Conservation (phyloP, 2,888 invertebrate species). For the Trichopria drosophilae region DNA sequence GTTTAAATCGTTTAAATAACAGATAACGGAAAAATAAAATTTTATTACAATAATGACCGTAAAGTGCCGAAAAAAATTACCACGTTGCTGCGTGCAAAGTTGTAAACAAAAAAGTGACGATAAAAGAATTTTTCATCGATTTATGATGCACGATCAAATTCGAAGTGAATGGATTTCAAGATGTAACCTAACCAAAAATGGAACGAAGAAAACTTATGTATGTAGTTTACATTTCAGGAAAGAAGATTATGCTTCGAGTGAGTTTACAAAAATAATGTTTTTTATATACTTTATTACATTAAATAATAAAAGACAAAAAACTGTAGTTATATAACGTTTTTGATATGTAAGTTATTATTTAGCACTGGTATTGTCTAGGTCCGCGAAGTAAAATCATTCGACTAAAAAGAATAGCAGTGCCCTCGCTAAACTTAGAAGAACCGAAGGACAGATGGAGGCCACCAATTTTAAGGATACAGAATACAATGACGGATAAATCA, state of each 20-base stretch:
- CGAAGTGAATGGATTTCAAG: constrained; percentile 10
- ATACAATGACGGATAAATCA: too few relatives aligned
- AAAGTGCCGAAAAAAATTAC: too few relatives aligned
- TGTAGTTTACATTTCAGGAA: constrained; percentile 16
- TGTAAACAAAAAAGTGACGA: constrained; percentile 7
- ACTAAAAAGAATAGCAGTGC: constrained; percentile 13
- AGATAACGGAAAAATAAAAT: too few relatives aligned
- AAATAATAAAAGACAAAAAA: too few relatives aligned
- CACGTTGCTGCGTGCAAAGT: constrained; percentile 8
- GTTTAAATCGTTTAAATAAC: too few relatives aligned
- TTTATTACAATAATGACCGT: too few relatives aligned
- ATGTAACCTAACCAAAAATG: neutral
- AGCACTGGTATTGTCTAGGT: constrained; percentile 8
- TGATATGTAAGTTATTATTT: too few relatives aligned
- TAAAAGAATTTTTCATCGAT: constrained; percentile 8
- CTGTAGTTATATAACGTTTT: too few relatives aligned
- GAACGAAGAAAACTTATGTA: neutral
- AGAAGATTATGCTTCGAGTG: constrained; percentile 16
- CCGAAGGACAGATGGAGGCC: too few relatives aligned
- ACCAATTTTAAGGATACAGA: too few relatives aligned
- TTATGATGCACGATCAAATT: constrained; percentile 8
- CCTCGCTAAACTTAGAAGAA: constrained; percentile 18
- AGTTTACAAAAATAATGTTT: neutral
- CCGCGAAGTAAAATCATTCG: neutral
- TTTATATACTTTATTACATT: neutral